These are phyloP conservation scores for Erythrolamprus reginae DNA, from an alignment of 2,113 vertebrate species.

Conservation along the genomic window DNA sequence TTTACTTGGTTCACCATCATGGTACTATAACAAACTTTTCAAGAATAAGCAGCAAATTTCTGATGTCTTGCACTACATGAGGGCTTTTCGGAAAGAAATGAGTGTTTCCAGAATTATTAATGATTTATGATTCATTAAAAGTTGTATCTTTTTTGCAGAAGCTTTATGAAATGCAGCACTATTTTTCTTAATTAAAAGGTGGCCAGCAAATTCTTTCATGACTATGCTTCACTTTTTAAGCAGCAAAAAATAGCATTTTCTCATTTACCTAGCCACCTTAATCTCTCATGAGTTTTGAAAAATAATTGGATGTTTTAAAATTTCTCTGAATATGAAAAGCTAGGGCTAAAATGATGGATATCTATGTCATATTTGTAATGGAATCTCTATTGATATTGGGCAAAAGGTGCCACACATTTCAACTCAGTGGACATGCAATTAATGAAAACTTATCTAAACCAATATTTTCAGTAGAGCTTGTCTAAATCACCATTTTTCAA, in stretches of 20 bases:
- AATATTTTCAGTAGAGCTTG: constrained; percentile 7
- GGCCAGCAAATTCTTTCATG: background rate
- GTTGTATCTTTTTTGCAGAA: constrained; percentile 16
- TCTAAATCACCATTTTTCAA: background rate
- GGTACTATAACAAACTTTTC: background rate
- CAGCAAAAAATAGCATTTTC: background rate
- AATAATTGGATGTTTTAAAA: constrained; percentile 35
- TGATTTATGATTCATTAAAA: background rate
- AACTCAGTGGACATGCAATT: background rate
- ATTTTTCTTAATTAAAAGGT: constrained; percentile 10
- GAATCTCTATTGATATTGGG: constrained; percentile 19
- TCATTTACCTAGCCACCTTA: background rate
- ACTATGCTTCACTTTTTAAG: constrained; percentile 9
- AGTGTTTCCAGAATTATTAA: background rate
- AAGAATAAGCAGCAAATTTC: background rate
- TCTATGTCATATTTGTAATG: constrained; percentile 7
- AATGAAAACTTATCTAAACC: constrained; percentile 31
- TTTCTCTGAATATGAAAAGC: constrained; percentile 7
- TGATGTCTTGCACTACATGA: background rate
- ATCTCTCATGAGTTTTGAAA: background rate
- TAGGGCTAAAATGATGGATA: constrained; percentile 17
- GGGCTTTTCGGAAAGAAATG: background rate
- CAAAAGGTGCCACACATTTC: constrained; percentile 19
- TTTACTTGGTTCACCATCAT: no score
- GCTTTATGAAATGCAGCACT: constrained; percentile 5